A percentile compares a stretch with the other conserved stretches of the same genome.
Evolutionary conservation across 2,888 invertebrate genomes (phyloP).

Genomic region (Zelleria hepariella): DNA sequence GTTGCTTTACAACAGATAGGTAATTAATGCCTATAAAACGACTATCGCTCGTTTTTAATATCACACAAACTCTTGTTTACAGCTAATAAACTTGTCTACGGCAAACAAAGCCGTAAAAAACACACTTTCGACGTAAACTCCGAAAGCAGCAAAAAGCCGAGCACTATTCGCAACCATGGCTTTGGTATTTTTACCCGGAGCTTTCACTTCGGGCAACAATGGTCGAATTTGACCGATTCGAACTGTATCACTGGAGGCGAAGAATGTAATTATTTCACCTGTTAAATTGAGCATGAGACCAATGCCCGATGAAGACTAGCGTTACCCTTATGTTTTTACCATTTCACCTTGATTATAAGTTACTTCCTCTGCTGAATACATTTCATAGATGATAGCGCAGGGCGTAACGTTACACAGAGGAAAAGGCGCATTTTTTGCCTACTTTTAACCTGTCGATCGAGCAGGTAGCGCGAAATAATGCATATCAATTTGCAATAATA

Average conservation of each 20-base stretch:
- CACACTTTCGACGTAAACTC: not conserved
- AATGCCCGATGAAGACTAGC: not conserved
- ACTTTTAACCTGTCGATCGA: conserved; percentile 34
- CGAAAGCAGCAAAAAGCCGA: not conserved
- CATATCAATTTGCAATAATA: conserved; percentile 47
- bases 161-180: not conserved
- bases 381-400: conserved; percentile 17
- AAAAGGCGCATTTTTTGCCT: conserved; percentile 29
- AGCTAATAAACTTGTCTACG: not conserved
- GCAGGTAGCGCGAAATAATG: conserved; percentile 39
- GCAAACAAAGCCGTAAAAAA: not conserved
- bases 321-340: not conserved
- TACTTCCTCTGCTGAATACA: conserved; percentile 1
- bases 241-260: not conserved
- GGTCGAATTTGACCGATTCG: not conserved
- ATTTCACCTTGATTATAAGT: not conserved
- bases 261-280: not conserved
- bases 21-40: not conserved
- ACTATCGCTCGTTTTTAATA: not conserved
- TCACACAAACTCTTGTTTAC: not conserved
- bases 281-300: conserved; percentile 1
- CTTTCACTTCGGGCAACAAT: conserved; percentile 1
- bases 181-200: not conserved
- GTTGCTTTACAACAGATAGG: not conserved
- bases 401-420: conserved; percentile 30